A percentile compares a stretch with the other conserved stretches of the same genome.
Conservation (phyloP, 2,888 invertebrate genomes). For the Julus scandinavius region DNA sequence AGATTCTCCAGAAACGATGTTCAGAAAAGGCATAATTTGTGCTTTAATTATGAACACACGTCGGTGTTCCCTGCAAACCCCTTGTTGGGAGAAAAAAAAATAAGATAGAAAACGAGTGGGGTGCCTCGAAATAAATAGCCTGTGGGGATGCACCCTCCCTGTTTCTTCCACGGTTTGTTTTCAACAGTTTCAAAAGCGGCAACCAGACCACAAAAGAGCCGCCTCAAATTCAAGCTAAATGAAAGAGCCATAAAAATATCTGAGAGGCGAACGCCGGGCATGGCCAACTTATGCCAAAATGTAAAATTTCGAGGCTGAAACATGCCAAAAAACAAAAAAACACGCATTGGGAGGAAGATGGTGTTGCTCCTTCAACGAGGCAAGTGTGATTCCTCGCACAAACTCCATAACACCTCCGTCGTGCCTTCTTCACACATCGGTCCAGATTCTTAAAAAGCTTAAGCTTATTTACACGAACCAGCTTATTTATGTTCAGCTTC, state of each 20-base stretch:
- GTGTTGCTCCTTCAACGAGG: too few relatives aligned
- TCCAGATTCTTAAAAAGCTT: neutral
- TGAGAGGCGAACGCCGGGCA: neutral
- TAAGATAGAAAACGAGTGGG: neutral
- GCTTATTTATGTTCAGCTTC: neutral
- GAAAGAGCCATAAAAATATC: neutral
- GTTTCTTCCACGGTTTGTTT: neutral
- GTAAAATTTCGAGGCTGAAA: neutral
- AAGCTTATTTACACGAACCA: neutral
- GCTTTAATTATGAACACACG: neutral
- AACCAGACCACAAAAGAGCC: neutral
- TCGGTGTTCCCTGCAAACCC: neutral
- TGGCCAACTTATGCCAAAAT: neutral
- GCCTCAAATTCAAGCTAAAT: neutral
- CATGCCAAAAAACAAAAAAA: too few relatives aligned
- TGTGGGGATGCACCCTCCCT: neutral
- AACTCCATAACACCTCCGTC: neutral
- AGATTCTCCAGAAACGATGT: neutral
- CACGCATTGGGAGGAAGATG: neutral
- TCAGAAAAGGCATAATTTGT: neutral
- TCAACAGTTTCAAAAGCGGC: neutral
- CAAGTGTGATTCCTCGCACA: too few relatives aligned
- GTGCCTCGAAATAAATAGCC: slow-evolving; percentile 1
- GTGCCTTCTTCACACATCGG: neutral
- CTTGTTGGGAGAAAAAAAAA: neutral